Percentiles rank a stretch among this genome's conserved stretches.
Evolutionary conservation across 2,888 invertebrate genomes (phyloP).

Genomic region (Electrophaes corylata): DNA sequence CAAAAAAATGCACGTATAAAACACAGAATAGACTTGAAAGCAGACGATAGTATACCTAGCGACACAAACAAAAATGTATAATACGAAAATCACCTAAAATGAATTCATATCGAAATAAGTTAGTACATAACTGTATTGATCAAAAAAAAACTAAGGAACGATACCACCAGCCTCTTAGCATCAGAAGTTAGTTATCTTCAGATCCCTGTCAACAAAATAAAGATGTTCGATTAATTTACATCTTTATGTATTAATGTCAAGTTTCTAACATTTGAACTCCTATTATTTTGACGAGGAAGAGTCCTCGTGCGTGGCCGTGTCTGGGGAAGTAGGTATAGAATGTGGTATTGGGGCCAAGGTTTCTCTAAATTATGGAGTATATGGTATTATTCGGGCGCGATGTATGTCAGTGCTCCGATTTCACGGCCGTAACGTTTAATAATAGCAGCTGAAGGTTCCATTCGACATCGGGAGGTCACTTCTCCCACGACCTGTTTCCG

Average conservation of each 20-base stretch:
- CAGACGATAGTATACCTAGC: too few relatives aligned
- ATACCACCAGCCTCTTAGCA: too few relatives aligned
- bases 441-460: conserved; percentile 77
- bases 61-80: too few relatives aligned
- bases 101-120: too few relatives aligned
- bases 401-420: conserved; percentile 78
- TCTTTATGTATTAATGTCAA: not conserved
- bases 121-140: too few relatives aligned
- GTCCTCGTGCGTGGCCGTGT: conserved; percentile 42
- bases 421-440: conserved; percentile 77
- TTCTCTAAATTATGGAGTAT: conserved; percentile 81
- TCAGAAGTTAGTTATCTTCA: too few relatives aligned
- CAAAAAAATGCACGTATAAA: too few relatives aligned
- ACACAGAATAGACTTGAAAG: too few relatives aligned
- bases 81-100: too few relatives aligned
- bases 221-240: not conserved
- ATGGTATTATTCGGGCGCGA: conserved; percentile 80
- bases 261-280: conserved; percentile 2
- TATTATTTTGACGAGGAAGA: conserved; percentile 32
- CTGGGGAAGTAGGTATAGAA: conserved; percentile 27
- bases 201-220: too few relatives aligned
- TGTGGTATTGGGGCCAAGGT: conserved; percentile 77
- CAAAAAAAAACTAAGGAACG: too few relatives aligned
- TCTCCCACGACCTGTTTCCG: conserved; percentile 68
- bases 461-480: conserved; percentile 74